Evolutionary conservation across 2,797 vertebrate genomes (phyloP).

Genomic region (Emys orbicularis): DNA sequence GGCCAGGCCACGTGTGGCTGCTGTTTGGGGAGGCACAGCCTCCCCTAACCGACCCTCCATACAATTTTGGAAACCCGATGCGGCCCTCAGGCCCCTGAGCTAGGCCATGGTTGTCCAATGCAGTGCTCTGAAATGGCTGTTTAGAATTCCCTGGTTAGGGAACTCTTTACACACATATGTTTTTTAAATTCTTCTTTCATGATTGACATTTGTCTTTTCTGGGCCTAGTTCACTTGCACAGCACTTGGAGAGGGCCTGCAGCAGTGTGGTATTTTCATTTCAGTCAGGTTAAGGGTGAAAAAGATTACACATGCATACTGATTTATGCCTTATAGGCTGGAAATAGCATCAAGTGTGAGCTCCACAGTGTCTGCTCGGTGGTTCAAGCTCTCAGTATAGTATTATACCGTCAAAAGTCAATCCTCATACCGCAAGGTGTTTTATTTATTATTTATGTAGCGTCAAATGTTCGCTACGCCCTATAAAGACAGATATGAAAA

Average conservation of each 20-base stretch:
- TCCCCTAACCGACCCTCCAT: no score
- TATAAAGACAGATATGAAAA: not conserved
- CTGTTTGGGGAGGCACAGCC: no score
- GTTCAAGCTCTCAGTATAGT: slow-evolving; percentile 35
- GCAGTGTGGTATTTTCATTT: slow-evolving; percentile 57
- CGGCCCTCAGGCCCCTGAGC: no score
- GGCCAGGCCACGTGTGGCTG: no score
- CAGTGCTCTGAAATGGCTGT: not conserved
- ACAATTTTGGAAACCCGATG: no score
- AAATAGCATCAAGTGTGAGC: slow-evolving; percentile 75
- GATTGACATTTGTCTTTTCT: slow-evolving; percentile 72
- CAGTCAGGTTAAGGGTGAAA: slow-evolving; percentile 69
- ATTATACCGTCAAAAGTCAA: slow-evolving; percentile 66
- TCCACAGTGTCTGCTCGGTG: slow-evolving; percentile 67
- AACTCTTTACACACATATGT: slow-evolving; percentile 23
- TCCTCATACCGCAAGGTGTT: slow-evolving; percentile 32
- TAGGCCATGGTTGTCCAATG: slow-evolving; percentile 31
- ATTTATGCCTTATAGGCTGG: slow-evolving; percentile 71
- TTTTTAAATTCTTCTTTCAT: not conserved
- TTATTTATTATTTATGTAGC: not conserved
- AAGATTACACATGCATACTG: slow-evolving; percentile 75
- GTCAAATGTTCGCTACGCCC: not conserved
- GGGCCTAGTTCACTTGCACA: slow-evolving; percentile 52
- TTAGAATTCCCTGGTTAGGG: not conserved
- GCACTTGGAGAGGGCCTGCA: slow-evolving; percentile 54